Evolutionary conservation across 2,797 vertebrate genomes (phyloP), one percentile per base, ranked within the genome.

Genomic region (Enteromius argenteus): DNA sequence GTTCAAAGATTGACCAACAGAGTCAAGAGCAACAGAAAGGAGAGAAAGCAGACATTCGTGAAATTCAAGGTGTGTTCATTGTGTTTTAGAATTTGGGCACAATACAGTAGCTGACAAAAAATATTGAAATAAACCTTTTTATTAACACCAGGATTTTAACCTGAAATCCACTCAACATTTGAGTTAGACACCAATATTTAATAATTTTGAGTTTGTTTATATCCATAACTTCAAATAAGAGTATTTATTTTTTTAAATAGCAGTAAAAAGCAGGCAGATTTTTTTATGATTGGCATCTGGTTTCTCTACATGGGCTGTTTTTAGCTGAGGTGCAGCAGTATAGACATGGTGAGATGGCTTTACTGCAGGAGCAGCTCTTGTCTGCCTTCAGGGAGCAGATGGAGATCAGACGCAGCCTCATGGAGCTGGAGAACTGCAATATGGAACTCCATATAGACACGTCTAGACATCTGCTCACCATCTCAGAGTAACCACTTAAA

Each of bases 391-490:
- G 93, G 7, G 95, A 97, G 80, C 96, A 97, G 92, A 97, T 96
- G 95, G 96, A 97, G 14, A 94, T 97, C 81, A 92, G 93, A 32
- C 94, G 92, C 77, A 95, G 89, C 84, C 94, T 98, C 81, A 95
- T 97, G 93, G 96, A 95, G 87, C 94, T 97, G 93, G 96, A 98
- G 73, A 96, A 94, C 92, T 95, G 77, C 7, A 92, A 94, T 91
- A 95, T 96, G 96, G 95, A 96, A 84, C 94, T 96, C 87, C 96
- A 96, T 92, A 95, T 97, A 0, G 95, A 97, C 87, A 96, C 95
- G 3, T 96, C 97, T 84, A 96, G 94, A 82, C 95, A 97, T 86
- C 95, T 97, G 77, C 94, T 97, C 62, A 95, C 94, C 87, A 95
- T 97, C 3, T 91, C 96, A 4, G 93, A 96, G 97, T 97, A 84